These are phyloP conservation scores for Lamellibrachia luymesi DNA, from an alignment of 1,140 invertebrate species.

Conservation along the genomic window DNA sequence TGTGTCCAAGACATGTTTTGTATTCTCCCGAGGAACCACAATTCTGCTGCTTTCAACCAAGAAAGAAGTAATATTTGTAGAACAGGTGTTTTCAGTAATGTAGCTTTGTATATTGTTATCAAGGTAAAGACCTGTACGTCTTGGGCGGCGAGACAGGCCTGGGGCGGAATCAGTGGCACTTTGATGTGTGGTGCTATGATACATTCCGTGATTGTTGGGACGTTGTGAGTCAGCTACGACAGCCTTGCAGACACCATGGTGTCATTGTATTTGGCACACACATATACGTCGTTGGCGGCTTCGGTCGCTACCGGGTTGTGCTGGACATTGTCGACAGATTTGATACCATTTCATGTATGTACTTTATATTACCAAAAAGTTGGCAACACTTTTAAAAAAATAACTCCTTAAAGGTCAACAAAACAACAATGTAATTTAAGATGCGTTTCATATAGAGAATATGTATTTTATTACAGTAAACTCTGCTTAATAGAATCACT, in stretches of 20 bases:
- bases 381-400: background rate
- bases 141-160: constrained; percentile 45
- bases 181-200: constrained; percentile 43
- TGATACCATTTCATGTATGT: constrained; percentile 28
- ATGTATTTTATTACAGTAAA: background rate
- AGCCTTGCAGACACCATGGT: constrained; percentile 41
- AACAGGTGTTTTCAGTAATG: too few species aligned
- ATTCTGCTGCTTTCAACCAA: too few species aligned
- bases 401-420: background rate
- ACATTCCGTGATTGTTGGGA: constrained; percentile 37
- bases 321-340: constrained; percentile 36
- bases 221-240: constrained; percentile 38
- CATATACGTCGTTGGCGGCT: constrained; percentile 46
- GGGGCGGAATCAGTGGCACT: constrained; percentile 44
- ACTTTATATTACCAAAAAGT: background rate
- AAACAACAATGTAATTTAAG: background rate
- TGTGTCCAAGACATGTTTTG: too few species aligned
- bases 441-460: background rate
- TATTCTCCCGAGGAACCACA: too few species aligned
- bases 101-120: background rate
- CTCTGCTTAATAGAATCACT: too few species aligned
- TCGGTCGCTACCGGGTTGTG: constrained; percentile 42
- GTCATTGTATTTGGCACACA: constrained; percentile 34
- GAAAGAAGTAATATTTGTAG: too few species aligned
- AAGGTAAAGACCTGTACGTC: constrained; percentile 43